Conservation (phyloP, 2,113 vertebrate genomes). For the Ovis canadensis region DNA sequence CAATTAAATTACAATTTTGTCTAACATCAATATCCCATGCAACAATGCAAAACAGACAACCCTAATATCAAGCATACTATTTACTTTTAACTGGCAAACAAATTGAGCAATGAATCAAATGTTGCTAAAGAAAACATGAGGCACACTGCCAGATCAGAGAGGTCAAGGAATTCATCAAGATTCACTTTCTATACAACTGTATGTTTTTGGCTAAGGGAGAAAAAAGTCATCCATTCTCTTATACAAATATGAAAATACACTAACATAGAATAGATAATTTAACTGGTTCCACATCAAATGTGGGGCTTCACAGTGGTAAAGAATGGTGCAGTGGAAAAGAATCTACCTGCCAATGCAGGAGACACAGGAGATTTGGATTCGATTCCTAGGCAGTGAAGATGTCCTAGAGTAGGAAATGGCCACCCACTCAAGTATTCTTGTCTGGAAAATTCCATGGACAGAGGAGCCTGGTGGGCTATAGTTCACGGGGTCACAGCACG, state of each 20-base stretch:
- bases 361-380: background rate
- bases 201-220: background rate
- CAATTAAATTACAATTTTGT: conserved; percentile 64
- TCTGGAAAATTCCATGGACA: background rate
- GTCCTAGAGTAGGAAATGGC: background rate
- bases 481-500: background rate
- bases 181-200: background rate
- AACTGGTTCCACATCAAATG: background rate
- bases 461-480: background rate
- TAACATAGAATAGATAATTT: background rate
- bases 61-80: background rate
- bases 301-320: background rate
- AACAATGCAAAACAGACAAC: conserved; percentile 47
- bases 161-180: conserved; percentile 35
- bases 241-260: background rate
- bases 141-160: conserved; percentile 25
- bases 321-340: background rate
- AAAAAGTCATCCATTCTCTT: background rate
- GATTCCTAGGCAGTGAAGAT: background rate
- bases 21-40: conserved; percentile 31
- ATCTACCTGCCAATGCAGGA: background rate
- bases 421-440: background rate
- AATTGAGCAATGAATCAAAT: conserved; percentile 52
- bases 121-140: conserved; percentile 21
- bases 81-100: conserved; percentile 51